phyloP scores from a whole-genome alignment of 2,888 invertebrate species.

The Parnassius mnemosyne region DNA sequence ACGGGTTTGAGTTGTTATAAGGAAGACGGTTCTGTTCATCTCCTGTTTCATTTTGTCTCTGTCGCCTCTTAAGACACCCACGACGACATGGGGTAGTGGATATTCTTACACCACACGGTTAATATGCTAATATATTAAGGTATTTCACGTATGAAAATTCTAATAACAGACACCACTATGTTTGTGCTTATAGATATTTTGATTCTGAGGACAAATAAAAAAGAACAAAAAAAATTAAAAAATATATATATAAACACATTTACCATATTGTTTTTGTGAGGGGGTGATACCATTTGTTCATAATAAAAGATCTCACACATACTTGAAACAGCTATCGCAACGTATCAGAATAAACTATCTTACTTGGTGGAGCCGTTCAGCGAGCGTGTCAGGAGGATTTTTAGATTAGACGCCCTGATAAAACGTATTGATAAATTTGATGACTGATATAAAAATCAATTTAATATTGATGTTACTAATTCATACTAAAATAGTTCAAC shows the following conservation, averaged over 20 bases:
- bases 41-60: no score
- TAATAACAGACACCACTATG: no score
- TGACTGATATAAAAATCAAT: constrained; percentile 16
- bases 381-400: constrained; percentile 12
- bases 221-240: not conserved
- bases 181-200: no score
- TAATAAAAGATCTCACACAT: constrained; percentile 30
- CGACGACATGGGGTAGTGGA: no score
- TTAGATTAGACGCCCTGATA: constrained; percentile 24
- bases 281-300: constrained; percentile 47
- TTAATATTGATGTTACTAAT: constrained; percentile 3
- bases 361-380: not conserved
- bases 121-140: no score
- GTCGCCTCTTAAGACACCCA: no score
- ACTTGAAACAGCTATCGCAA: constrained; percentile 20
- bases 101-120: no score
- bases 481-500: not conserved
- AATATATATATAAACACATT: constrained; percentile 5
- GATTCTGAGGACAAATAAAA: not conserved
- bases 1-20: no score
- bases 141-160: no score
- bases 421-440: constrained; percentile 33
- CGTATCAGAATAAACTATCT: not conserved
- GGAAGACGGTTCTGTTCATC: no score
- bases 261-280: constrained; percentile 55